Percentiles rank a stretch among this genome's conserved stretches.
phyloP scores from a whole-genome alignment of 2,888 invertebrate genomes.

The Meandrusa payeni region DNA sequence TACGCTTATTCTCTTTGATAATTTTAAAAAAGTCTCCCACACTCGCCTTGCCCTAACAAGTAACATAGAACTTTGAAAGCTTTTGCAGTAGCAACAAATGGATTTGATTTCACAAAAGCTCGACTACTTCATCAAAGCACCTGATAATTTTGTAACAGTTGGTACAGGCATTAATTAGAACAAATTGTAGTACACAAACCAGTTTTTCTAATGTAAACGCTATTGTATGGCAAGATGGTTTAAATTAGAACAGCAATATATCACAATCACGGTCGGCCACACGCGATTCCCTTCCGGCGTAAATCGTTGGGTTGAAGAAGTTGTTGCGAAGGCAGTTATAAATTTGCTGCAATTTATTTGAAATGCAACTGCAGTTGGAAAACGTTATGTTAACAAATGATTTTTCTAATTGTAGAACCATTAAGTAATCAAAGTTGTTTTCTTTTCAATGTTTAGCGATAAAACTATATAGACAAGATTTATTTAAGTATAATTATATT shows the following conservation, averaged over 20 bases:
- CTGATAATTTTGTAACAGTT: constrained; percentile 19
- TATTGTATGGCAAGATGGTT: neutral
- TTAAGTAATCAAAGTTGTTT: no score
- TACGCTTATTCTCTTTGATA: no score
- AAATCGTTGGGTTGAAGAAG: constrained; percentile 21
- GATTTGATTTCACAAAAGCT: constrained; percentile 5
- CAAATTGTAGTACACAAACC: constrained; percentile 11
- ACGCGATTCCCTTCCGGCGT: constrained; percentile 23
- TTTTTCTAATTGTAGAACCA: constrained; percentile 7
- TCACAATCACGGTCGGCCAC: constrained; percentile 5
- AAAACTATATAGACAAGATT: no score
- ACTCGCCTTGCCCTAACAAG: no score
- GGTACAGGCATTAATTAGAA: constrained; percentile 16
- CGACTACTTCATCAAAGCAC: constrained; percentile 4
- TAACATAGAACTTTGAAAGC: no score
- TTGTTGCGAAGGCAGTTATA: constrained; percentile 21
- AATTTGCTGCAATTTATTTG: constrained; percentile 13
- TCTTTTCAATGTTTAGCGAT: no score
- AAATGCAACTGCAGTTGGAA: constrained; percentile 5
- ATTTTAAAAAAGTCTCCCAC: no score
- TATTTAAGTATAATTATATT: no score
- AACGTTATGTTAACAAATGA: constrained; percentile 10
- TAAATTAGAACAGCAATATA: neutral
- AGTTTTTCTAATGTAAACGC: neutral
- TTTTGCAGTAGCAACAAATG: neutral